Evolutionary conservation across 2,888 invertebrate species (phyloP), one percentile per base, ranked within the genome.

Genomic region (Theristus sp.): DNA sequence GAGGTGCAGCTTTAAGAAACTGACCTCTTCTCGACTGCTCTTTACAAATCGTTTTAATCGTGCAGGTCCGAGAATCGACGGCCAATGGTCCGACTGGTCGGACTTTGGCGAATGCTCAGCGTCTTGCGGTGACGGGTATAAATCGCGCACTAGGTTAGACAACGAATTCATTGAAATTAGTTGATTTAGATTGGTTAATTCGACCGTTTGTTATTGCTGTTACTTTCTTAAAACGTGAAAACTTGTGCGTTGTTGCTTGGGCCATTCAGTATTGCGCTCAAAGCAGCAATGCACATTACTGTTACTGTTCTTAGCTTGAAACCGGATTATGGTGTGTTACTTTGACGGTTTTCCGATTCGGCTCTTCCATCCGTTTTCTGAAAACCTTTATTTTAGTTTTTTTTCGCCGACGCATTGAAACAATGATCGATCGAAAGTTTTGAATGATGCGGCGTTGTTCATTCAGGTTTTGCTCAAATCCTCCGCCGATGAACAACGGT

Each of bases 31-130:
- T n/a, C n/a, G n/a, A n/a, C n/a, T n/a, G n/a, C n/a, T n/a, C n/a
- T n/a, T n/a, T n/a, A n/a, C n/a, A n/a, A n/a, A n/a, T n/a, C n/a
- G n/a, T n/a, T n/a, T n/a, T n/a, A n/a, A n/a, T n/a, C n/a, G n/a
- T n/a, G 22, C 38, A 3, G 6, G 57, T 25, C 17, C 47, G 31
- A 6, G 52, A 52, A 24, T 52, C 17, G 67, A 72, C 57, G 71
- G 71, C 2, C 66, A 65, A 25, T 71, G 71, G 71, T 64, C 65
- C n/a, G 67, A 67, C 22, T 71, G 70, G 70, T 66, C 67, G 10
- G 61, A 59, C 1, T 71, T 69, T 67, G 66, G 66, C 46, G 64
- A 67, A 31, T 71, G 71, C 63, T 67, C 68, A n/a, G 69, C 70
- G 61, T 62, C 65, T 22, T 71, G 71, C 59, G 62, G 64, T 26